Conservation (phyloP, 2,888 invertebrate species). For the Abrostola triplasia region DNA sequence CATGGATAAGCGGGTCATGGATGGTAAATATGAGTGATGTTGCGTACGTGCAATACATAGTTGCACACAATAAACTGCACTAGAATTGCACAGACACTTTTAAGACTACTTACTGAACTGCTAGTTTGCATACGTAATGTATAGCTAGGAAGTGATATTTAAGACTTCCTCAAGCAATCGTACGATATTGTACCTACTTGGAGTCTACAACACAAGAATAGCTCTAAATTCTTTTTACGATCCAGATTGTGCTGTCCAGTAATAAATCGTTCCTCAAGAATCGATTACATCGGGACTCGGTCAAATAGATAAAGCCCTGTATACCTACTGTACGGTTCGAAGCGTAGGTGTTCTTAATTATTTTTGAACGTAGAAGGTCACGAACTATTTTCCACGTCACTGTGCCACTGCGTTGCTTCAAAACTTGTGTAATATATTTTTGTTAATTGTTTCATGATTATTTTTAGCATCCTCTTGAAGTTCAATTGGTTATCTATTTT, state of each 20-base stretch:
- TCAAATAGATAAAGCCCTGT: slow-evolving; percentile 46
- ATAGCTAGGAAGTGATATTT: slow-evolving; percentile 42
- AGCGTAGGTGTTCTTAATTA: slow-evolving; percentile 58
- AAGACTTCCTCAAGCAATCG: slow-evolving; percentile 49
- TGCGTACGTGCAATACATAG: slow-evolving; percentile 57
- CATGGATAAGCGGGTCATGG: slow-evolving; percentile 74
- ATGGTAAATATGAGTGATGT: slow-evolving; percentile 64
- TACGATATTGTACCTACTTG: slow-evolving; percentile 8
- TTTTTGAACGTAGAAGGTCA: slow-evolving; percentile 51
- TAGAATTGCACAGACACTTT: slow-evolving; percentile 32
- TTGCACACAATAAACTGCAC: slow-evolving; percentile 48
- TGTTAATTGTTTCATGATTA: slow-evolving; percentile 29
- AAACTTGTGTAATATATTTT: slow-evolving; percentile 23
- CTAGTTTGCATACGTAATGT: slow-evolving; percentile 50
- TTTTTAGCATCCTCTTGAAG: slow-evolving; percentile 18
- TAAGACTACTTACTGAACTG: slow-evolving; percentile 28
- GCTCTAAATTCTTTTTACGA: not conserved
- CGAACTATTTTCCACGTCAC: slow-evolving; percentile 36
- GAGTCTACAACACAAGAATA: slow-evolving; percentile 5
- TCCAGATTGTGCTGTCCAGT: not conserved
- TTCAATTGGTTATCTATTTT: slow-evolving; percentile 24
- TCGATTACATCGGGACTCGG: slow-evolving; percentile 30
- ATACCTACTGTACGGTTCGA: slow-evolving; percentile 41
- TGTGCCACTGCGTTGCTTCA: slow-evolving; percentile 23
- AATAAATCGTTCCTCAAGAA: slow-evolving; percentile 22